Conservation (phyloP, 2,113 vertebrate species). For the Tautogolabrus adspersus region DNA sequence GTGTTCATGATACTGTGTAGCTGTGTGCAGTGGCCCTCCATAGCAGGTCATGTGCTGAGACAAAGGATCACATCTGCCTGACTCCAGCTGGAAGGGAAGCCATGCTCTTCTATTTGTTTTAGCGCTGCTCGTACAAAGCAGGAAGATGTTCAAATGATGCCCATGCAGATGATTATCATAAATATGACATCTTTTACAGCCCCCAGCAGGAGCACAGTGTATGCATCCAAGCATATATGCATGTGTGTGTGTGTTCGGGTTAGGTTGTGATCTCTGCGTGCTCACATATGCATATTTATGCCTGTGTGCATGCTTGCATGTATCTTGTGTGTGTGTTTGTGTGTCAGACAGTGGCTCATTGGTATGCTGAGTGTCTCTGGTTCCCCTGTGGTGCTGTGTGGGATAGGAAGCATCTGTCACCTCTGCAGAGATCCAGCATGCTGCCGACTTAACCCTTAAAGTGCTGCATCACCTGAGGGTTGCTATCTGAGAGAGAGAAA, state of each 20-base stretch:
- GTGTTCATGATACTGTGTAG: conserved; percentile 14
- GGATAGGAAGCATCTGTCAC: conserved; percentile 92
- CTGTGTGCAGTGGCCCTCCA: conserved; percentile 59
- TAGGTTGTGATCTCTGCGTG: conserved; percentile 5
- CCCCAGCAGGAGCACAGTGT: conserved; percentile 52
- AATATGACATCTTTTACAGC: conserved; percentile 67
- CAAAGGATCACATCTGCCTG: conserved; percentile 75
- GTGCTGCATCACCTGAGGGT: conserved; percentile 75
- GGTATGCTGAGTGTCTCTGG: conserved; percentile 88
- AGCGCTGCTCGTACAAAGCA: conserved; percentile 43
- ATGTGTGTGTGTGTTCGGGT: conserved; percentile 23
- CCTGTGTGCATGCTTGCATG: conserved; percentile 11
- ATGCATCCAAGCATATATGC: conserved; percentile 46
- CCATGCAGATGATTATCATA: conserved; percentile 66
- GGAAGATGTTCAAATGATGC: conserved; percentile 55
- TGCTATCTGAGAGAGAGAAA: conserved; percentile 36
- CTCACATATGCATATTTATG: neutral
- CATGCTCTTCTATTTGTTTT: conserved; percentile 65
- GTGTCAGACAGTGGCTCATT: conserved; percentile 84
- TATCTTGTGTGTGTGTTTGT: conserved; percentile 47
- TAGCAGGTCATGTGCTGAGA: conserved; percentile 72
- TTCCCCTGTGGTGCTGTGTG: conserved; percentile 89
- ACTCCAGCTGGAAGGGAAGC: conserved; percentile 54
- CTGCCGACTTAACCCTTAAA: conserved; percentile 86
- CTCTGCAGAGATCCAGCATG: conserved; percentile 85